phyloP scores from a whole-genome alignment of 2,888 invertebrate species.

The Leptarthrus brevirostris region DNA sequence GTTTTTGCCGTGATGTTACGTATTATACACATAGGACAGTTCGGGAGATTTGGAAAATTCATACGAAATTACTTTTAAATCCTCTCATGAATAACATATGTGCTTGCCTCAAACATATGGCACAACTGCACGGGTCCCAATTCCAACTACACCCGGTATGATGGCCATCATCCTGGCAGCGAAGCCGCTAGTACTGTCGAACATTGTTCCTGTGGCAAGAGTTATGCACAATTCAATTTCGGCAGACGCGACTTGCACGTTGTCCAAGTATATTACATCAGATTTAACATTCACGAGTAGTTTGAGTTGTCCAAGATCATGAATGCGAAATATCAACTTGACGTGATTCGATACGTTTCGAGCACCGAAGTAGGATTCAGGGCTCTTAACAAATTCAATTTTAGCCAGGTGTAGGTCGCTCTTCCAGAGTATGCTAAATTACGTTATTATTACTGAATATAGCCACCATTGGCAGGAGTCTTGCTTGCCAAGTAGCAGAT shows the following conservation, averaged over 20 bases:
- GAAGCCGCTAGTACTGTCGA: neutral
- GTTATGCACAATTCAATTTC: slow-evolving; percentile 35
- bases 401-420: slow-evolving; percentile 5
- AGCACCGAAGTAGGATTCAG: neutral
- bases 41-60: slow-evolving; percentile 14
- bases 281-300: slow-evolving; percentile 30
- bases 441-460: too few relatives aligned
- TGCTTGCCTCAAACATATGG: neutral
- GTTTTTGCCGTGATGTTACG: slow-evolving; percentile 9
- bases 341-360: slow-evolving; percentile 28
- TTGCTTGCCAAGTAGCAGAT: slow-evolving; percentile 3
- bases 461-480: too few relatives aligned
- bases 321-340: slow-evolving; percentile 18
- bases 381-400: neutral
- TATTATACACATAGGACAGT: neutral
- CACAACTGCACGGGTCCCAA: neutral
- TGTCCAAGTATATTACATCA: slow-evolving; percentile 8
- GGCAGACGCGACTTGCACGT: neutral
- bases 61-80: slow-evolving; percentile 42
- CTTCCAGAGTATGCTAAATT: neutral
- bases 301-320: slow-evolving; percentile 35
- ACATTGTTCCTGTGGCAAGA: slow-evolving; percentile 7
- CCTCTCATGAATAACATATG: slow-evolving; percentile 42
- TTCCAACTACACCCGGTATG: neutral
- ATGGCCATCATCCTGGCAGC: neutral